A percentile compares a stretch with the other conserved stretches of the same genome.
Evolutionary conservation across 1,140 invertebrate species (phyloP).

Genomic region (Chionoecetes opilio): DNA sequence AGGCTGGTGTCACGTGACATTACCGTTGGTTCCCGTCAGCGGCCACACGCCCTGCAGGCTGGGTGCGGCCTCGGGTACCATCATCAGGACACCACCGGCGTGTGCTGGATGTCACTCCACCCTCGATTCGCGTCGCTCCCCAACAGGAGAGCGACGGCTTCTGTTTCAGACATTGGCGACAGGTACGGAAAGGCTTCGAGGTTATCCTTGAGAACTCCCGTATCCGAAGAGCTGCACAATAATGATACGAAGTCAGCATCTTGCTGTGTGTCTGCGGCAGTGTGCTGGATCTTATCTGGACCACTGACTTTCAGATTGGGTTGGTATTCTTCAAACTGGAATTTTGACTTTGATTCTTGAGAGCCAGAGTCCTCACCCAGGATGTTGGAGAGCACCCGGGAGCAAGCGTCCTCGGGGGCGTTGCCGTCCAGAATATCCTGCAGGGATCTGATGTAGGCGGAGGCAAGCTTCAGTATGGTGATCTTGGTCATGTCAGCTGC

Average conservation of each 20-base stretch:
- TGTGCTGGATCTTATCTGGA: background rate
- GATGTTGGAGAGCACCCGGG: conserved; percentile 60
- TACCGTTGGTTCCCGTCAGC: background rate
- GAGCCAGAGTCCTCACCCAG: conserved; percentile 34
- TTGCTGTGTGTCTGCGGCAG: background rate
- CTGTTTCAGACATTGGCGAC: conserved; percentile 61
- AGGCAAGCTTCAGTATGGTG: conserved; percentile 65
- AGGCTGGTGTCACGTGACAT: background rate
- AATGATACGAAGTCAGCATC: conserved; percentile 47
- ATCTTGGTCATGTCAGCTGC: conserved; percentile 69
- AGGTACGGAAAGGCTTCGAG: conserved; percentile 49
- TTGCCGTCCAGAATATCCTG: conserved; percentile 65
- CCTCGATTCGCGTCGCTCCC: background rate
- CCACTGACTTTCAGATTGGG: too few species aligned
- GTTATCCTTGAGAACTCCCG: conserved; percentile 15
- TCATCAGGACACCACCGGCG: conserved; percentile 48
- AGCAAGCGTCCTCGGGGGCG: conserved; percentile 50
- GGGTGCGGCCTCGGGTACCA: background rate
- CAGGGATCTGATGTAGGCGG: conserved; percentile 67
- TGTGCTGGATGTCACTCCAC: conserved; percentile 13
- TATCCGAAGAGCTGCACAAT: background rate
- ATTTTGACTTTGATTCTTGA: too few species aligned
- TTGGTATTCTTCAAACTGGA: too few species aligned
- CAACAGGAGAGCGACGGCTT: conserved; percentile 41
- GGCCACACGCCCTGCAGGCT: background rate